phyloP scores from a whole-genome alignment of 2,113 vertebrate species.

The Sylvia atricapilla region DNA sequence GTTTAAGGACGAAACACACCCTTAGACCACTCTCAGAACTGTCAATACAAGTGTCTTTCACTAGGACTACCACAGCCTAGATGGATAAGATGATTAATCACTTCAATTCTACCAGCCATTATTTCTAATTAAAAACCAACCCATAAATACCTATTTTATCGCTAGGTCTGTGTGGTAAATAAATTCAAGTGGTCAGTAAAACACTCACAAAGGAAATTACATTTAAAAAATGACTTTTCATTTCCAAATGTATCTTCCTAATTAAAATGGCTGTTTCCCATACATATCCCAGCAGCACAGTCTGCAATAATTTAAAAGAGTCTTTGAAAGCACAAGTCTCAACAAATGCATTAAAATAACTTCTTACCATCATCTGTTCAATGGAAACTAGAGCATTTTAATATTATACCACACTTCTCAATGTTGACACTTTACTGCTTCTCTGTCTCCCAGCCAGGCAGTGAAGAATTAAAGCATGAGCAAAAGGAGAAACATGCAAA shows the following conservation, averaged over 20 bases:
- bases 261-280: conserved; percentile 71
- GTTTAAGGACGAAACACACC: conserved; percentile 70
- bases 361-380: conserved; percentile 36
- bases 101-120: conserved; percentile 81
- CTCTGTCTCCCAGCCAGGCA: background rate
- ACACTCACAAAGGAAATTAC: conserved; percentile 67
- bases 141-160: conserved; percentile 84
- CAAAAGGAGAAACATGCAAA: background rate
- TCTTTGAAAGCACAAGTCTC: conserved; percentile 49
- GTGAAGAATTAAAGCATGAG: background rate
- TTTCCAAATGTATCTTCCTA: conserved; percentile 70
- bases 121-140: conserved; percentile 92
- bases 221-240: conserved; percentile 69
- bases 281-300: conserved; percentile 35
- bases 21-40: conserved; percentile 65
- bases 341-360: conserved; percentile 40
- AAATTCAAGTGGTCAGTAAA: conserved; percentile 77
- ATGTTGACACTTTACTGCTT: conserved; percentile 3
- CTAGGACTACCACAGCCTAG: conserved; percentile 60
- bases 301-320: conserved; percentile 51
- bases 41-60: conserved; percentile 71
- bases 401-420: background rate
- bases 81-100: conserved; percentile 83
- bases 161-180: conserved; percentile 79
- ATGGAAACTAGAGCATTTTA: conserved; percentile 23